These are phyloP conservation scores for Agrochola lychnidis DNA, from an alignment of 2,888 invertebrate genomes.

Conservation along the genomic window DNA sequence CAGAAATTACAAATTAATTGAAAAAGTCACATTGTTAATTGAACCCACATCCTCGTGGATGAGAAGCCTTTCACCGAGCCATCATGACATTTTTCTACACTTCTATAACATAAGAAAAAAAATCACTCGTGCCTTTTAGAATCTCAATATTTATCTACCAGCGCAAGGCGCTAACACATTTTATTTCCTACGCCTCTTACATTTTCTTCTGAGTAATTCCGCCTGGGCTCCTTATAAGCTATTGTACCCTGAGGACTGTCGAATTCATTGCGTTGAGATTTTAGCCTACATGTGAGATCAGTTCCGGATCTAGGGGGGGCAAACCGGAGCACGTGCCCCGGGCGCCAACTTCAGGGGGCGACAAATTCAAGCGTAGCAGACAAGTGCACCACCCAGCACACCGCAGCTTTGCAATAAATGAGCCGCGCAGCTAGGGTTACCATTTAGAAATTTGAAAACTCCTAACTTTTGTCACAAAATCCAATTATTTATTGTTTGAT, in stretches of 20 bases:
- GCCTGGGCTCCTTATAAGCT: not conserved
- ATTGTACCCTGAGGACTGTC: not conserved
- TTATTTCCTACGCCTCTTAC: constrained; percentile 2
- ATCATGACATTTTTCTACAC: not conserved
- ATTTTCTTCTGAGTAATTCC: constrained; percentile 17
- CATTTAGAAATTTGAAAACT: too few species aligned
- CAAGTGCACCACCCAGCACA: too few species aligned
- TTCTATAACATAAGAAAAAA: not conserved
- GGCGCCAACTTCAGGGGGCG: too few species aligned
- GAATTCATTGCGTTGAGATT: not conserved
- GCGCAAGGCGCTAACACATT: not conserved
- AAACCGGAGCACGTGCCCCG: too few species aligned
- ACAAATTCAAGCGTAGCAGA: too few species aligned
- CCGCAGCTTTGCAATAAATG: too few species aligned
- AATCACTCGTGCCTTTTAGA: not conserved
- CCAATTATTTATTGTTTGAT: too few species aligned
- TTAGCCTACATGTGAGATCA: not conserved
- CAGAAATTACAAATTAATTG: not conserved
- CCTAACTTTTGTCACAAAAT: too few species aligned
- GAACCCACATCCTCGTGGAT: not conserved
- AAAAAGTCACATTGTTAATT: not conserved
- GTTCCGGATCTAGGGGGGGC: too few species aligned
- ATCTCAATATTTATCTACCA: not conserved
- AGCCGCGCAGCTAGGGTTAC: too few species aligned
- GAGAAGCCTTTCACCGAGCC: not conserved